Evolutionary conservation across 2,113 vertebrate genomes (phyloP), one percentile per base, ranked within the genome.

Genomic region (Xiphophorus hellerii): DNA sequence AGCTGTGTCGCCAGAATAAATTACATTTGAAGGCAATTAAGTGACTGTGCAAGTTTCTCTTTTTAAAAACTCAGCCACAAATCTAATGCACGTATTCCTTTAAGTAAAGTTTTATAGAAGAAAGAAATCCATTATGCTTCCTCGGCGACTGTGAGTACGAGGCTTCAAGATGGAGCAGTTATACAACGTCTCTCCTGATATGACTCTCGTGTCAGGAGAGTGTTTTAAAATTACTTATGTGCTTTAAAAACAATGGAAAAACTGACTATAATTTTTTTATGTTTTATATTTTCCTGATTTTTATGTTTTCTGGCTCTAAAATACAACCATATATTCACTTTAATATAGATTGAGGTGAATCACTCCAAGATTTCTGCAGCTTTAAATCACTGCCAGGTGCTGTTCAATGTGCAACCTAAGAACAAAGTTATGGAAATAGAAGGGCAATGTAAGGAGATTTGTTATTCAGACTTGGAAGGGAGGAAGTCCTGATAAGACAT

Each of bases 381-480:
- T 65, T 62, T 69, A 77, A 71, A 37, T 25, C 0, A 2, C 67
- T 75, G 73, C 54, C 51, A 44, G 61, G 62, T 48, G 63, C 2
- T 29, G 9, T 44, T 39, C 65, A 44, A 78, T 75, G 44, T 61
- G 37, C 42, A 44, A 39, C 3, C 31, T 28, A 81, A 73, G 73
- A 54, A 70, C 67, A 83, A 69, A 37, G 25, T 58, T 73, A n/a
- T 42, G 22, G 62, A 78, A 89, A 71, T 2, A 29, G 31, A 25
- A 28, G 33, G 69, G 42, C 30, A 69, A 42, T 58, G 15, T 11
- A n/a, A 15, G 27, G 44, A 37, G 30, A 27, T 58, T 62, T 35
- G 39, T 51, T 62, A 25, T 71, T 63, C 66, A 29, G 80, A 74
- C 1, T 79, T 87, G 85, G 84, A 88, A 71, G 54, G 81, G 78